phyloP scores from a whole-genome alignment of 2,113 vertebrate species.

The Nesoenas mayeri region DNA sequence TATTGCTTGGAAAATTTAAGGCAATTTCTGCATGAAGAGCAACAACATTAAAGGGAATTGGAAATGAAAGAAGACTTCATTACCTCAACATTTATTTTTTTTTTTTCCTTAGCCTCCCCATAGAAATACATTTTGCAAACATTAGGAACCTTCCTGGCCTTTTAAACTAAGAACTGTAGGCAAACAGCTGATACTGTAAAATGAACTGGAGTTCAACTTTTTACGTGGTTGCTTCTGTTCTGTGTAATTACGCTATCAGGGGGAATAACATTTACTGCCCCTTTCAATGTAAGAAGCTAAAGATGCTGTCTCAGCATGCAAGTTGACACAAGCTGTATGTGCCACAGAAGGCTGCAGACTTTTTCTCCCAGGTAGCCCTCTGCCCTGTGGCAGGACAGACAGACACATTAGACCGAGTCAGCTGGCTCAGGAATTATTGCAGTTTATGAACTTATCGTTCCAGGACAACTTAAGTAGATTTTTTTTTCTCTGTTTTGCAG shows the following conservation, averaged over 20 bases:
- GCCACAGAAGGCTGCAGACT: neutral
- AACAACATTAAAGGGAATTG: constrained; percentile 33
- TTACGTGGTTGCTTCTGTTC: neutral
- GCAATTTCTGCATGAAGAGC: neutral
- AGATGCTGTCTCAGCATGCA: neutral
- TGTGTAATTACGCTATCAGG: neutral
- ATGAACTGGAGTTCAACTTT: neutral
- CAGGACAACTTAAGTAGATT: neutral
- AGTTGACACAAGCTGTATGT: neutral
- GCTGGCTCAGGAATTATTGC: neutral
- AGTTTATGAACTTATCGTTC: neutral
- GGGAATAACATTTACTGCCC: neutral
- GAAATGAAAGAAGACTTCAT: constrained; percentile 24
- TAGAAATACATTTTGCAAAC: constrained; percentile 20
- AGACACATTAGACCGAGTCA: neutral
- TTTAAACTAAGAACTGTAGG: neutral
- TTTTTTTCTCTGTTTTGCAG: neutral
- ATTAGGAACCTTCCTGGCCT: constrained; percentile 12
- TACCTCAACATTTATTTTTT: neutral
- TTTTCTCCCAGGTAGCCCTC: neutral
- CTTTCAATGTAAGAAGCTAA: neutral
- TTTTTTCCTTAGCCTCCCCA: neutral
- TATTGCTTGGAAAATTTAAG: neutral
- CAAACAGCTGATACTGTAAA: constrained; percentile 10
- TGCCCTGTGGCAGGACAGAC: neutral